Conservation (phyloP, 2,113 vertebrate species). For the Thinocorus orbignyianus region DNA sequence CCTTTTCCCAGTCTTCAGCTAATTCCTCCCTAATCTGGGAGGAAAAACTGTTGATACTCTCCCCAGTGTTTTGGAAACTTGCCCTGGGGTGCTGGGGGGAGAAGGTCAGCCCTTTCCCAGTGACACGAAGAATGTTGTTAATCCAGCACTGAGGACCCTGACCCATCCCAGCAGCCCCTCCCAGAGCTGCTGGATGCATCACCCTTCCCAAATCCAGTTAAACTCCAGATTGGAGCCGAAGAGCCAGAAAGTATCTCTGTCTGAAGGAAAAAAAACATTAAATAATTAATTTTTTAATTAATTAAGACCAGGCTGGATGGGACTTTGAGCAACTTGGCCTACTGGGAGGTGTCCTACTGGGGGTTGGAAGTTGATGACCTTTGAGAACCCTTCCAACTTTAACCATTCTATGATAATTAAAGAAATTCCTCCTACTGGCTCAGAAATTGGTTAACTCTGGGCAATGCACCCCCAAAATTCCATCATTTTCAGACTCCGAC, state of each 20-base stretch:
- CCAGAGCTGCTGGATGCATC: not conserved
- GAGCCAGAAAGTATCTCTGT: not conserved
- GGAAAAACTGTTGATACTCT: not conserved
- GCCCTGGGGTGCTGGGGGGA: not conserved
- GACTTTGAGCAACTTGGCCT: no score
- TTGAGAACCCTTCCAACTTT: no score
- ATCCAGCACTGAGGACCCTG: not conserved
- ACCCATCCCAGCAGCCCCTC: not conserved
- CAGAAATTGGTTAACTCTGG: not conserved
- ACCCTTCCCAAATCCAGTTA: not conserved
- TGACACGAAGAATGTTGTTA: rapidly evolving
- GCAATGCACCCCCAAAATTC: not conserved
- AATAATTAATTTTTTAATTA: not conserved
- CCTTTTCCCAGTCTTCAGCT: not conserved
- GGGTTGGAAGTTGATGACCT: no score
- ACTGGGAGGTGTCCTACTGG: no score
- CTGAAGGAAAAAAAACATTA: not conserved
- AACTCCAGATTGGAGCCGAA: not conserved
- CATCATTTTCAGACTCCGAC: not conserved
- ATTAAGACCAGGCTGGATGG: no score
- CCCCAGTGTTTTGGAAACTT: not conserved
- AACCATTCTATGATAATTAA: not conserved
- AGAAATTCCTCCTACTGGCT: not conserved
- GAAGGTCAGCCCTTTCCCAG: not conserved
- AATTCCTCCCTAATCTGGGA: not conserved